Evolutionary conservation across 2,797 vertebrate species (phyloP), one percentile per base, ranked within the genome.

Genomic region (Crocidura indochinensis): DNA sequence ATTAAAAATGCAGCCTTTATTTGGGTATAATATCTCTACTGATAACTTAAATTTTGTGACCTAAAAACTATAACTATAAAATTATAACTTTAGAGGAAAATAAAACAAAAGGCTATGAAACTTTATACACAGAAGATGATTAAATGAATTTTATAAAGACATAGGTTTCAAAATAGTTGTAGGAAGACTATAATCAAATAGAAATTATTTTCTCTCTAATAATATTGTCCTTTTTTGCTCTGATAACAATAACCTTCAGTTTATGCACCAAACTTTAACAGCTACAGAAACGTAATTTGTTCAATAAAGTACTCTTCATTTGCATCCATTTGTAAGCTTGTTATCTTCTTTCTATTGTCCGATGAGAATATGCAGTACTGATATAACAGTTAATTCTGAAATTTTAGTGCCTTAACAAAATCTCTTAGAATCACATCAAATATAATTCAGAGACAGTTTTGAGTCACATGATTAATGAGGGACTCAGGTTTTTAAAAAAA

Each of bases 41-140:
- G 31, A 27, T 92, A 79, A 84, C 64, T 92, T 78, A 83, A 87
- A 76, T 92, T 87, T 11, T 75, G 46, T 19, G 68, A 44, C 8
- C 31, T 53, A 53, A 53, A 53, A 53, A 4, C 51, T 53, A 14
- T 53, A 15, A 53, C n/a, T n/a, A 38, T 38, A 38, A 38, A 38
- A 38, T 38, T 38, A 38, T 38, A 53, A 53, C 17, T 53, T 53
- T 17, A 53, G 51, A 12, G 51, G 51, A 12, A 53, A 38, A 53
- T 78, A 10, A 31, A 86, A 67, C 68, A 20, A 79, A 1, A 68
- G 51, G 78, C 69, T 19, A 47, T 27, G 46, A 86, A 81, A 46
- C 44, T 86, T 64, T 15, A 71, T 47, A 20, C 14, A n/a, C 22
- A 65, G 46, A 44, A 65, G 27, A 65, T 65, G 19, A 86, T 9